Evolutionary conservation across 2,888 invertebrate genomes (phyloP), one percentile per base, ranked within the genome.

Genomic region (Drosophila hawaiiensis): DNA sequence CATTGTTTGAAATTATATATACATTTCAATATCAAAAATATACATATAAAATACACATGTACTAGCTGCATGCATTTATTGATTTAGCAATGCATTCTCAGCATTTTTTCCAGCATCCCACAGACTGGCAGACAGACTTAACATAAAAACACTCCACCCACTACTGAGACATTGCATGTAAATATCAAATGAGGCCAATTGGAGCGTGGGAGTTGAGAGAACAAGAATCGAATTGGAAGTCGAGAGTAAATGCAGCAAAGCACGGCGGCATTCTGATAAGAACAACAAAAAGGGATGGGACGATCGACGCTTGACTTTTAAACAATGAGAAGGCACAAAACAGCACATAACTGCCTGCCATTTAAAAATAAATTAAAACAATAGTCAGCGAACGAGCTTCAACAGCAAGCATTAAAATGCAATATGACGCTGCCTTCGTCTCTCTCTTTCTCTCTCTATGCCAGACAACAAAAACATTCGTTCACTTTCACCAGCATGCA

Each of bases 401-500:
- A 56, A 50, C 12, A 39, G 28, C 14, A 63, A 53, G 63, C 69
- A 73, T 71, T 76, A 56, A 84, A 82, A 83, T 84, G 81, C 77
- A 89, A 50, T 68, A 62, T 41, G 53, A 63, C 33, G 65, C 54
- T 33, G 35, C 50, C 52, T 47, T 29, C 28, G 37, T 37, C n/a
- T 4, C 31, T 31, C 60, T 35, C 53, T 47, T 35, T 37, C 49
- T 29, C 52, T 5, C 25, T 31, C 22, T 61, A 10, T 41, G 33
- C 35, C 50, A 50, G 41, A 25, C 39, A 55, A 37, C 58, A 76
- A 49, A 64, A 73, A 69, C 72, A 68, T 74, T 78, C 56, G 74
- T 82, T 89, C 87, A 86, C 86, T 86, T 86, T 86, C 86, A 89
- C 89, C 88, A 78, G 75, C 75, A 73, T 65, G 66, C 78, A 67